Evolutionary conservation across 2,888 invertebrate genomes (phyloP).

Genomic region (Trichopria drosophilae): DNA sequence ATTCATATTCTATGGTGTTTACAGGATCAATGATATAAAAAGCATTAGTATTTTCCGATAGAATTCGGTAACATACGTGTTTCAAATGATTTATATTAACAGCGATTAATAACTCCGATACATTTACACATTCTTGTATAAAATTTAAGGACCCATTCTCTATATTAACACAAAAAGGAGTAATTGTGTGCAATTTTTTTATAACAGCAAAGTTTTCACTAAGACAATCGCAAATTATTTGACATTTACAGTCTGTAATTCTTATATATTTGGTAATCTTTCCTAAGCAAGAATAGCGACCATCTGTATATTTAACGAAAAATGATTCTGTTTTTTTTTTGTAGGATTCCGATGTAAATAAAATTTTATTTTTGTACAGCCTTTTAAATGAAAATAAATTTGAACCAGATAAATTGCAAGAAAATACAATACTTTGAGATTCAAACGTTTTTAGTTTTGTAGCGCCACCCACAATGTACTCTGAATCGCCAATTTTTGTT

Average conservation of each 20-base stretch:
- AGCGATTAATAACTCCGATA: no score
- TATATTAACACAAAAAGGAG: no score
- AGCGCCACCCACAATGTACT: not conserved
- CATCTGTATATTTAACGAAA: no score
- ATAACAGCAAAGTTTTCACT: no score
- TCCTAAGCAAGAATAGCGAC: no score
- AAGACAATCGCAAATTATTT: no score
- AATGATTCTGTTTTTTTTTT: no score
- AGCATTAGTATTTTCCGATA: not conserved
- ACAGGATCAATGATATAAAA: constrained; percentile 7
- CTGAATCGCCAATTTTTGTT: not conserved
- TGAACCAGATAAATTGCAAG: not conserved
- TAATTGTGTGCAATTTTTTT: no score
- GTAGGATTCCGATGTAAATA: not conserved
- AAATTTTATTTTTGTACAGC: not conserved
- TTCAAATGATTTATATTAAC: not conserved
- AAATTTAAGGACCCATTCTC: no score
- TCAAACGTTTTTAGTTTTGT: not conserved
- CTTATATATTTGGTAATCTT: no score
- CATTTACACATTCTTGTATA: no score
- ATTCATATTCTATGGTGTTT: constrained; percentile 1
- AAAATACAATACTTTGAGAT: not conserved
- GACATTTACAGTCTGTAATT: no score
- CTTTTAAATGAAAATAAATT: constrained; percentile 3
- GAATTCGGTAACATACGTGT: not conserved